Evolutionary conservation across 1,140 invertebrate species (phyloP), one percentile per base, ranked within the genome.

Genomic region (Camponotus pennsylvanicus): DNA sequence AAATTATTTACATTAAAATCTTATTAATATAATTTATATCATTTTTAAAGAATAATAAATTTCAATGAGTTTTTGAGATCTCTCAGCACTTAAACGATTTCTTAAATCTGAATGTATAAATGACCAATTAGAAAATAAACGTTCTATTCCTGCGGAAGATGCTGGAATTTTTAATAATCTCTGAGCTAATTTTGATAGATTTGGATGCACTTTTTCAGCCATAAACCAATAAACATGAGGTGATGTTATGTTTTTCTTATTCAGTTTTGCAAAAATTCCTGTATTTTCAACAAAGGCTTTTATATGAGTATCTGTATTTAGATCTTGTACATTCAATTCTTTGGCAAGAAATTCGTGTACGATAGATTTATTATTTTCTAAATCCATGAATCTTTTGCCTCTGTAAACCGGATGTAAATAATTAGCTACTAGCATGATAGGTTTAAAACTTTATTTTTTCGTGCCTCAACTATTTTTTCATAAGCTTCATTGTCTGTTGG

Each of bases 31-130:
- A n/a, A n/a, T n/a, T n/a, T n/a, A n/a, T 4, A 45, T 42, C 64
- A 67, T 67, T n/a, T 67, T 67, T 67, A 67, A 67, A 42, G 37
- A 67, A 42, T 67, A 67, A 9, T 67, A 67, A 42, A 67, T 67
- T 67, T 67, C 18, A 4, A 67, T 21, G 3, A 67, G 21, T 1
- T 67, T 67, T n/a, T 42, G 37, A 6, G 37, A 67, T 67, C 64
- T 18, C n/a, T 67, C 64, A 67, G 37, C 37, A 3, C 18, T 67
- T 67, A 67, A 21, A 1, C n/a, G 64, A 67, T 67, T 67, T 67
- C 18, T 34, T 37, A 67, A 1, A 40, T 67, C 37, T 5, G 37
- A 67, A 11, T 67, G 64, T 42, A 42, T 6, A 13, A 67, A 67
- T 7, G 34, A 40, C 37, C 64, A 42, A 40, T 67, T 7, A 2